Percentiles rank a stretch among this genome's conserved stretches.
Conservation (phyloP, 2,888 invertebrate species). For the Rhingia rostrata region DNA sequence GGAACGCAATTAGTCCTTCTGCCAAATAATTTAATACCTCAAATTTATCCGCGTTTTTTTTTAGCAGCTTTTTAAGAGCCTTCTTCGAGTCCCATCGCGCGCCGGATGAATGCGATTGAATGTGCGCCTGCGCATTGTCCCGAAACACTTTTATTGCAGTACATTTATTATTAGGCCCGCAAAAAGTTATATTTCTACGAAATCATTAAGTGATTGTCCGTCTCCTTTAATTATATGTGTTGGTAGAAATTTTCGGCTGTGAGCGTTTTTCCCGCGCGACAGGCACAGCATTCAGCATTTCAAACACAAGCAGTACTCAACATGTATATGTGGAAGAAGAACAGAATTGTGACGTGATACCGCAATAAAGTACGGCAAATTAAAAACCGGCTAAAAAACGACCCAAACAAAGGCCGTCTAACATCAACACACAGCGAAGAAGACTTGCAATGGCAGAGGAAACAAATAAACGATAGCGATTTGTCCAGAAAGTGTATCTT, state of each 20-base stretch:
- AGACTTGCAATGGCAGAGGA: background rate
- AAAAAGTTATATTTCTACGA: slow-evolving; percentile 51
- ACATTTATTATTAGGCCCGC: slow-evolving; percentile 61
- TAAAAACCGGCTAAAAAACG: slow-evolving; percentile 36
- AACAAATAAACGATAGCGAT: slow-evolving; percentile 51
- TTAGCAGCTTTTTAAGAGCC: slow-evolving; percentile 29
- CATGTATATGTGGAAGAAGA: background rate
- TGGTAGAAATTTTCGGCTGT: slow-evolving; percentile 55
- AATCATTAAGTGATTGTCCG: slow-evolving; percentile 55
- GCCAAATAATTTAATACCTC: slow-evolving; percentile 51
- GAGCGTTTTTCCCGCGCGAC: slow-evolving; percentile 43
- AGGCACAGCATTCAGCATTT: slow-evolving; percentile 1
- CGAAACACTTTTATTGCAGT: slow-evolving; percentile 57
- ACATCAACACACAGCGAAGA: background rate
- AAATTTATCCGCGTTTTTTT: slow-evolving; percentile 51
- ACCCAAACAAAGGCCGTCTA: slow-evolving; percentile 21
- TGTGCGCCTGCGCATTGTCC: slow-evolving; percentile 17
- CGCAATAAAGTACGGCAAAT: slow-evolving; percentile 64
- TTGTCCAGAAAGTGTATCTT: slow-evolving; percentile 47
- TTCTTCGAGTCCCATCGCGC: background rate
- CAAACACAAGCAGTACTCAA: slow-evolving; percentile 4
- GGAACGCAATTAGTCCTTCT: slow-evolving; percentile 60
- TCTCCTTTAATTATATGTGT: slow-evolving; percentile 52
- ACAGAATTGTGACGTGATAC: slow-evolving; percentile 54
- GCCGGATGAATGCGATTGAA: background rate